phyloP scores from a whole-genome alignment of 2,888 invertebrate genomes.

The Torymus aiolomorphi region DNA sequence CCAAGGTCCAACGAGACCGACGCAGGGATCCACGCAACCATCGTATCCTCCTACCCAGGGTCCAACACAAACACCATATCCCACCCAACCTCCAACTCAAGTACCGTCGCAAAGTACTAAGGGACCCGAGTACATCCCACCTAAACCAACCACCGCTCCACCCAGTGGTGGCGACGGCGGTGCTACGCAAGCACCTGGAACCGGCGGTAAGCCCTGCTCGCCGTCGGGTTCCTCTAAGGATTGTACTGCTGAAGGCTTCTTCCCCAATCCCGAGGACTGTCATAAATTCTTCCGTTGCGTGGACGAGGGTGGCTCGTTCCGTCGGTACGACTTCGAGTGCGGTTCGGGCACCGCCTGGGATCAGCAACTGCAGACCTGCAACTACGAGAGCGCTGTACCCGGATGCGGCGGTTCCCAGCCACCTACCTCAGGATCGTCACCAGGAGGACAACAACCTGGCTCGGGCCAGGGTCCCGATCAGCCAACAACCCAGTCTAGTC shows the following conservation, averaged over 20 bases:
- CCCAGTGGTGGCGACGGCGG: background rate
- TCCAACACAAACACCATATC: constrained; percentile 35
- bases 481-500: constrained; percentile 39
- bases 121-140: constrained; percentile 46
- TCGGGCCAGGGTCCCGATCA: too few species aligned
- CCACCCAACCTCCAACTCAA: constrained; percentile 24
- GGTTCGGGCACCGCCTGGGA: constrained; percentile 84
- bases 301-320: constrained; percentile 77
- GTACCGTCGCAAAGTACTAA: constrained; percentile 40
- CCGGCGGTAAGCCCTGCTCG: constrained; percentile 44
- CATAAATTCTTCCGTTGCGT: constrained; percentile 87
- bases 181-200: constrained; percentile 27
- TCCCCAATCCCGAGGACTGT: constrained; percentile 82
- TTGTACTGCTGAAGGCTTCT: constrained; percentile 80
- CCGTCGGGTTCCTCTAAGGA: constrained; percentile 44
- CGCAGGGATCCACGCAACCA: constrained; percentile 1
- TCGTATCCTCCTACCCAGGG: constrained; percentile 19
- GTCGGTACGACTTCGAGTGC: constrained; percentile 80
- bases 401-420: constrained; percentile 59
- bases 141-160: constrained; percentile 32
- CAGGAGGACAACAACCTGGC: constrained; percentile 17
- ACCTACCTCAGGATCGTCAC: background rate
- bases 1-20: constrained; percentile 2
- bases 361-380: constrained; percentile 80
- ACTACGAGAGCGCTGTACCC: constrained; percentile 78